Evolutionary conservation across 2,113 vertebrate species (phyloP), one percentile per base, ranked within the genome.

Genomic region (Alligator mississippiensis): DNA sequence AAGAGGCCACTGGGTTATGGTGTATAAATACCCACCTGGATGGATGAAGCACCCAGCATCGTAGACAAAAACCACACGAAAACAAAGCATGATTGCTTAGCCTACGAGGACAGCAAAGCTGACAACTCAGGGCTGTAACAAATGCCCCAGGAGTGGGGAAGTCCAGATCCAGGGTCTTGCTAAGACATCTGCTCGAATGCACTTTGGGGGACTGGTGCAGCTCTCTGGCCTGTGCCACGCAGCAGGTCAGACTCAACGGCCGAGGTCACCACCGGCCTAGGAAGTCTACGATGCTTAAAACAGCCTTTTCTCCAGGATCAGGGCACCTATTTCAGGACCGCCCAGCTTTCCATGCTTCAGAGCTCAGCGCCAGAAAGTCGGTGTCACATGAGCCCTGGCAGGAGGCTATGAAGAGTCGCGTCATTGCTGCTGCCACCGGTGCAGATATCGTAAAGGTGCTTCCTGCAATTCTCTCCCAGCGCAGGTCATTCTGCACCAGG

Each of bases 401-500:
- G 55, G 1, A 17, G 13, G 3, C 28, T 17, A 15, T 1, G 24
- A 83, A 77, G 30, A 95, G 5, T 30, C 27, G 16, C 9, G 64
- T 28, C 12, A 4, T 68, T 1, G 17, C 17, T 68, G 7, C n/a
- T 19, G 68, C 34, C 24, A 21, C 5, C 70, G 47, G 21, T 8
- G 47, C 47, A 47, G 47, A 47, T 47, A 47, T 47, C 47, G 55
- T 87, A 76, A 19, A 80, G 85, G 55, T 75, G 7, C 24, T 47
- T 22, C 30, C 47, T 63, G 77, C 74, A 79, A 14, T 34, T 81
- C 38, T 5, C 84, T 94, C 96, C 86, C 86, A 90, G 70, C 89
- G 34, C 17, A 77, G 80, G 62, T 77, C 78, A 88, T 2, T 2
- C 24, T 24, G 77, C 77, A 87, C 91, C 84, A 90, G 85, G 77